Evolutionary conservation across 1,140 invertebrate species (phyloP).

Genomic region (Drosophila teissieri): DNA sequence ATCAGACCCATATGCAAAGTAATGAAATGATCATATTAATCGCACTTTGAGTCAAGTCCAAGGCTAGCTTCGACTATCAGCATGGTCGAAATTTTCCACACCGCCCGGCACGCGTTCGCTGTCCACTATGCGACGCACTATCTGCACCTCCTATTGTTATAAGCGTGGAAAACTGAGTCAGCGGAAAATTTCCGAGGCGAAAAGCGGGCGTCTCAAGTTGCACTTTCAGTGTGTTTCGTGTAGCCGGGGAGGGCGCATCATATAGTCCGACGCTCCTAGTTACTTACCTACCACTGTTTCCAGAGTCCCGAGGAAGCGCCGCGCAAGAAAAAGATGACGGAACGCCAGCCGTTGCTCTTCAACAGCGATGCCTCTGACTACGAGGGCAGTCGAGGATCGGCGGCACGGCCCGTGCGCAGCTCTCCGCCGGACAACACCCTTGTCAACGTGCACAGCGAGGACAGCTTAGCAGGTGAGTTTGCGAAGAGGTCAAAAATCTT

Average conservation of each 20-base stretch:
- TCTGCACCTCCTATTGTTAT: constrained; percentile 39
- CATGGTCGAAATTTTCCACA: constrained; percentile 44
- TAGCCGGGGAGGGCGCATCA: constrained; percentile 36
- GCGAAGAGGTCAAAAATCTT: no score
- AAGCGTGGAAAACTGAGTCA: constrained; percentile 57
- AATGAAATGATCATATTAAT: constrained; percentile 1
- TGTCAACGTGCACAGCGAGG: constrained; percentile 82
- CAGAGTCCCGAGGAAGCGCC: constrained; percentile 58
- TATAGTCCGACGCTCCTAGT: constrained; percentile 4
- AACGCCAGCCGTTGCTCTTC: constrained; percentile 85
- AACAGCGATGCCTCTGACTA: constrained; percentile 65
- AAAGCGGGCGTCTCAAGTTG: constrained; percentile 45
- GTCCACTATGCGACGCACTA: constrained; percentile 26
- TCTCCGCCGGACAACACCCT: constrained; percentile 84
- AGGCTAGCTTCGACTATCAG: constrained; percentile 44
- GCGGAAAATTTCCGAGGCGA: constrained; percentile 64
- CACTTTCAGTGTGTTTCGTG: constrained; percentile 53
- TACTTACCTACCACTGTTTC: constrained; percentile 13
- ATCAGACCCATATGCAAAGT: constrained; percentile 24
- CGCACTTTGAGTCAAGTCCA: constrained; percentile 50
- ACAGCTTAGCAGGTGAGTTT: constrained; percentile 75
- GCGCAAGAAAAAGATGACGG: constrained; percentile 83
- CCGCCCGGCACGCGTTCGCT: constrained; percentile 20
- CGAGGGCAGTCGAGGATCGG: constrained; percentile 52
- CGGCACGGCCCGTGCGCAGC: constrained; percentile 65